Base-by-base conservation (phyloP, 2,888 invertebrate genomes). In the Clusia tigrina region DNA sequence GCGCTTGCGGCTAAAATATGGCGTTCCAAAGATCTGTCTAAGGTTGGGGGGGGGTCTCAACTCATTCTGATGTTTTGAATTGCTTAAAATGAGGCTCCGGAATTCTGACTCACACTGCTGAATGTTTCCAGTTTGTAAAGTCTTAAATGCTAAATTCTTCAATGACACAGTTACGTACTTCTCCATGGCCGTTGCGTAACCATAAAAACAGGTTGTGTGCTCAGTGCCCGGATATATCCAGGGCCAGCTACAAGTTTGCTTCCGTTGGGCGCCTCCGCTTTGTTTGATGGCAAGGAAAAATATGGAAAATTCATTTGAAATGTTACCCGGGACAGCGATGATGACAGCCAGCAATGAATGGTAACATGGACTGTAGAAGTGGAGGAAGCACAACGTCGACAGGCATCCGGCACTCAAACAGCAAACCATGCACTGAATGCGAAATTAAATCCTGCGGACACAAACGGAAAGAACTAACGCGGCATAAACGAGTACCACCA, bases 311-410 rank as follows among this genome's bases (percentile, higher is more conserved):
- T 63, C 52, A 63, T 55, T 59, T 59, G 55, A 63, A 59, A 63
- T 54, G 63, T 59, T 59, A 59, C 52, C 55, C 59, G 38, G 59
- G 59, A 63, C 63, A 59, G 52, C 48, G 48, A 56, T 38, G 63
- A 37, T 58, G 63, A 63, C 63, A 59, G 58, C 24, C 54, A 51
- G 55, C 58, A 63, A 58, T 63, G 53, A 63, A 63, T 63, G 63
- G 56, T 54, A n/a, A 32, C 6, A 12, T 48, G 48, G 32, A 48
- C 18, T 6, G 42, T 9, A 6, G 32, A 32, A 42, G 32, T n/a
- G 42, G n/a, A 42, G 3, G 42, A 6, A 42, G 12, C 32, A 22
- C 1, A 5, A n/a, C 12, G 18, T 6, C 22, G 38, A 53, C 54
- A 55, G 38, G 51, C 25, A n/a, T n/a, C n/a, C n/a, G 46, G 37